phyloP scores from a whole-genome alignment of 2,797 vertebrate species.

The Anolis apletophallus region DNA sequence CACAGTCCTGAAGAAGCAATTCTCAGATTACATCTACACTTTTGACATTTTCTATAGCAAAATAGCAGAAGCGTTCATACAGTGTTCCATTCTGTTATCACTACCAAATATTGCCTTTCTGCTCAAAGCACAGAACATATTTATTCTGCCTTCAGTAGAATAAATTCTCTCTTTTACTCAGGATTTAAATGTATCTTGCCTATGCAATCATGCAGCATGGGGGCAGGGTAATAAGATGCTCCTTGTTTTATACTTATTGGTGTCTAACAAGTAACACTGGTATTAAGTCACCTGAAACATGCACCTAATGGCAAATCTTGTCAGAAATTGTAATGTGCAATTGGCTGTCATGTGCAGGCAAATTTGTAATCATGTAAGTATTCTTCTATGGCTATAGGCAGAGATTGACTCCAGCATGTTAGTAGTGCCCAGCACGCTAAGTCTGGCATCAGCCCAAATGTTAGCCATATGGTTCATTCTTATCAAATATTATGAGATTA shows the following conservation, averaged over 20 bases:
- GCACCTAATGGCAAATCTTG: constrained; percentile 30
- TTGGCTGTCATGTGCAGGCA: constrained; percentile 32
- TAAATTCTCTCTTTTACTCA: constrained; percentile 58
- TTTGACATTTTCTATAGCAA: constrained; percentile 20
- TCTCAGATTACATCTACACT: too few relatives aligned
- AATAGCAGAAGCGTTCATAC: constrained; percentile 15
- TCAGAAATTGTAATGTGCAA: constrained; percentile 5
- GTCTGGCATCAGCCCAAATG: background rate
- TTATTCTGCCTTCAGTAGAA: constrained; percentile 53
- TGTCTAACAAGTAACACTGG: constrained; percentile 30
- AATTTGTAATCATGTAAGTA: constrained; percentile 43
- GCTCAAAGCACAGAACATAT: constrained; percentile 57
- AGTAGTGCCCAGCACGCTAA: constrained; percentile 7
- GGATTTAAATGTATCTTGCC: constrained; percentile 52
- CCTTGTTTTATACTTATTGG: constrained; percentile 21
- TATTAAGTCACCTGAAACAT: constrained; percentile 22
- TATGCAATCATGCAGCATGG: constrained; percentile 56
- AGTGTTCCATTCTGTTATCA: background rate
- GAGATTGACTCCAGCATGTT: constrained; percentile 43
- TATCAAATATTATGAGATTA: constrained; percentile 22
- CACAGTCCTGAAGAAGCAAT: background rate
- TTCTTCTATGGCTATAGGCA: constrained; percentile 49
- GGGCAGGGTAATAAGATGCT: constrained; percentile 54
- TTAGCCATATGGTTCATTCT: constrained; percentile 28
- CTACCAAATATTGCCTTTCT: constrained; percentile 21